A percentile compares a stretch with the other conserved stretches of the same genome.
Evolutionary conservation across 2,113 vertebrate genomes (phyloP).

Genomic region (Saguinus imperator): DNA sequence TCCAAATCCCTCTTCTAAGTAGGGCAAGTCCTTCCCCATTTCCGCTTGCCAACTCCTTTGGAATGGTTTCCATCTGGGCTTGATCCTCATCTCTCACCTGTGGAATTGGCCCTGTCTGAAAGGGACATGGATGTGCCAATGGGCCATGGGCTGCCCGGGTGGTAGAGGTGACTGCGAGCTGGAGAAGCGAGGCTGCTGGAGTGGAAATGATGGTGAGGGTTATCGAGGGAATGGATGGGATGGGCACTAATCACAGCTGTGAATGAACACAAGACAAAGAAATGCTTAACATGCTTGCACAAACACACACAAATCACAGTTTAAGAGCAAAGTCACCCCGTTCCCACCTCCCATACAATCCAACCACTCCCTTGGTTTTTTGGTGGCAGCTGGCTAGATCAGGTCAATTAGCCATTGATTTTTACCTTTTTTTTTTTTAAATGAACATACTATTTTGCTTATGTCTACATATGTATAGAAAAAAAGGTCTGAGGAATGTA

Average conservation of each 20-base stretch:
- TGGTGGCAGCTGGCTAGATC: neutral
- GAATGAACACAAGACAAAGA: conserved; percentile 92
- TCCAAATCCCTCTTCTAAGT: neutral
- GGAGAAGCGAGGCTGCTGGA: conserved; percentile 95
- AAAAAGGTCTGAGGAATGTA: neutral
- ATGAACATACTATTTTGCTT: neutral
- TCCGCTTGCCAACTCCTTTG: neutral
- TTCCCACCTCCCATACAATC: neutral
- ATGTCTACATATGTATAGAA: neutral
- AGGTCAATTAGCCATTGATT: neutral
- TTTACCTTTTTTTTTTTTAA: neutral
- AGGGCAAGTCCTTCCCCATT: conserved; percentile 39
- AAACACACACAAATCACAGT: conserved; percentile 55
- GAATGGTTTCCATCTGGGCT: conserved; percentile 28
- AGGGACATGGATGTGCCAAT: conserved; percentile 92
- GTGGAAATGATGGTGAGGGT: conserved; percentile 99
- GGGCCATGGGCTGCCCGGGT: conserved; percentile 90
- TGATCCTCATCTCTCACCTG: conserved; percentile 91
- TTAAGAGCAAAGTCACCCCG: conserved; percentile 46
- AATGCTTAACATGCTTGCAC: conserved; percentile 85
- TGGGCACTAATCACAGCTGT: conserved; percentile 99
- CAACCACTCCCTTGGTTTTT: neutral
- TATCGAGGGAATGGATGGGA: conserved; percentile 99
- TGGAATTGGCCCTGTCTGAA: conserved; percentile 96
- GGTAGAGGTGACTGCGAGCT: conserved; percentile 95